Evolutionary conservation across 2,113 vertebrate species (phyloP), one percentile per base, ranked within the genome.

Genomic region (Hippocampus zosterae): DNA sequence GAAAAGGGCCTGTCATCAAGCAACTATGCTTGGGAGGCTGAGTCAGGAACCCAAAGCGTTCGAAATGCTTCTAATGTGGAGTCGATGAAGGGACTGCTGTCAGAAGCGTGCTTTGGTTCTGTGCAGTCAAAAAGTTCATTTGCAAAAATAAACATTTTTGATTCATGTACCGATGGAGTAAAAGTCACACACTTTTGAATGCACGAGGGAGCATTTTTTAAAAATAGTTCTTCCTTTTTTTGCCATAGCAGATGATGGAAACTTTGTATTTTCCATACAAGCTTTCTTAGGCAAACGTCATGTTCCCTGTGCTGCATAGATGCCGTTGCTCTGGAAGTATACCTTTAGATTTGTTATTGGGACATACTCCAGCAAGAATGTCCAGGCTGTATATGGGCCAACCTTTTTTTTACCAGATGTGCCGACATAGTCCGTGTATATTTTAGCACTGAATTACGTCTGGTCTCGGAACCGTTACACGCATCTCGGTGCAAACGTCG

Each of bases 301-400:
- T 50, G n/a, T 61, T 19, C 25, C 44, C 62, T 57, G 77, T 68
- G 41, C 68, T 59, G 27, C 80, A 68, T 83, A 78, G 85, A 87
- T 56, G 79, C 77, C 76, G 80, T 87, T 83, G 81, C 81, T 82
- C 73, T 76, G 67, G 56, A 70, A 78, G 70, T 66, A 69, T 77
- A 65, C 55, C 70, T 79, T 25, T 83, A 73, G 82, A 72, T 79
- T 79, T 80, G 74, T 75, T 72, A 42, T 59, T 70, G 67, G 62
- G 79, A 83, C 75, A 76, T 69, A 52, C 70, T 85, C 82, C 82
- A 85, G 86, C 81, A 85, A 77, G 85, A 82, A 78, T 87, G 84
- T 90, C 88, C 84, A 84, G 85, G 79, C 85, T 84, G 80, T 86
- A 73, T 75, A 70, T 75, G 77, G 77, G 64, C 79, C 80, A 69